A percentile compares a stretch with the other conserved stretches of the same genome.
phyloP scores from a whole-genome alignment of 2,113 vertebrate genomes.

The Petrocephalus microphthalmus region DNA sequence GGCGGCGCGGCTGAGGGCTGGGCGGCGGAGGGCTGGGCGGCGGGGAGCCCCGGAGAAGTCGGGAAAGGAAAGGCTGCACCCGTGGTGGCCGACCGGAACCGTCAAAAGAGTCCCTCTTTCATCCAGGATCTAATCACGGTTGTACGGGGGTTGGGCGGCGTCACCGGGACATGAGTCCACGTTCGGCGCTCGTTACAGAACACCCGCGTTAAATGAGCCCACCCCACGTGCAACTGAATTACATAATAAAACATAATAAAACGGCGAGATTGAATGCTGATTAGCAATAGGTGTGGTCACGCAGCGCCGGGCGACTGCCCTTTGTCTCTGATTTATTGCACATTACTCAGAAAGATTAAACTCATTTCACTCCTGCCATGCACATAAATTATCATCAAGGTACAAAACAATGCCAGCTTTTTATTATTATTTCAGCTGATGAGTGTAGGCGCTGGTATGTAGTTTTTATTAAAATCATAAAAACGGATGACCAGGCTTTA shows the following conservation, averaged over 20 bases:
- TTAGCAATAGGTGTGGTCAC: slow-evolving; percentile 28
- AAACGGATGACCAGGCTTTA: slow-evolving; percentile 12
- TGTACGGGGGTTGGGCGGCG: neutral
- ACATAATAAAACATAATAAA: slow-evolving; percentile 12
- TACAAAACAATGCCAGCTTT: slow-evolving; percentile 36
- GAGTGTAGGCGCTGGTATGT: slow-evolving; percentile 21
- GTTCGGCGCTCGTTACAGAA: neutral
- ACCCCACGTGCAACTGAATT: slow-evolving; percentile 9
- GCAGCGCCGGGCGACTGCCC: slow-evolving; percentile 29
- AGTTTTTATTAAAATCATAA: slow-evolving; percentile 36
- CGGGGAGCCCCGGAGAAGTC: no score
- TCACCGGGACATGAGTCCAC: neutral
- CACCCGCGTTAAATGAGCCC: neutral
- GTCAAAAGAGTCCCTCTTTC: neutral
- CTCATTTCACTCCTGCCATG: slow-evolving; percentile 32
- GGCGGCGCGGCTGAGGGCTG: neutral
- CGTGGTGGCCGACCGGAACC: neutral
- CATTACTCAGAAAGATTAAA: slow-evolving; percentile 43
- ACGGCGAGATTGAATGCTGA: slow-evolving; percentile 16
- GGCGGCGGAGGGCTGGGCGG: no score
- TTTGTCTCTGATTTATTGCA: slow-evolving; percentile 43
- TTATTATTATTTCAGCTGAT: slow-evolving; percentile 33
- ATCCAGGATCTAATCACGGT: neutral
- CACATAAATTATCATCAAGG: slow-evolving; percentile 39
- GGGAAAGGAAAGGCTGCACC: neutral